These are phyloP conservation scores for Charanyca ferruginea DNA, from an alignment of 2,888 invertebrate genomes.

Conservation along the genomic window DNA sequence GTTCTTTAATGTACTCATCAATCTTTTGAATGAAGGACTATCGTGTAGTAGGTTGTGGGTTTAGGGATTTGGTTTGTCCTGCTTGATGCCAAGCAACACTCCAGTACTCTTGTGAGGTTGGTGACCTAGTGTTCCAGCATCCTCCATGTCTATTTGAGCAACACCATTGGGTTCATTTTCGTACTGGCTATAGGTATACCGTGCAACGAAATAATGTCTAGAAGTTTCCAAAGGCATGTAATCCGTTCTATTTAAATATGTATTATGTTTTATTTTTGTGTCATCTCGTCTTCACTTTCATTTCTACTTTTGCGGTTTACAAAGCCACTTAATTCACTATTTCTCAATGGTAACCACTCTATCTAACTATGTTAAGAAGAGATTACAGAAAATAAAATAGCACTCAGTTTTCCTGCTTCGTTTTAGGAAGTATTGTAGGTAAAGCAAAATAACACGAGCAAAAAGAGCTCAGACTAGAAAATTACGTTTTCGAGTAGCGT, in stretches of 20 bases:
- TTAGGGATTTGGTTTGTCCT: not conserved
- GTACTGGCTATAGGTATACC: no score
- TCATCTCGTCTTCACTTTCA: not conserved
- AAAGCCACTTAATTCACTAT: not conserved
- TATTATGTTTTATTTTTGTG: not conserved
- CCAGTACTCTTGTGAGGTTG: not conserved
- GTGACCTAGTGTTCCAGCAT: not conserved
- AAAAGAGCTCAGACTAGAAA: constrained; percentile 18
- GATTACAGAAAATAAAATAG: constrained; percentile 10
- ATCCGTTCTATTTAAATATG: not conserved
- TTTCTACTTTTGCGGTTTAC: not conserved
- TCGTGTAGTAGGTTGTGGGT: not conserved
- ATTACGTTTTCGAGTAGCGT: constrained; percentile 40
- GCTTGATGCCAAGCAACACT: no score
- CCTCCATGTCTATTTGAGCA: not conserved
- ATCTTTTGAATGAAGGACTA: constrained; percentile 28
- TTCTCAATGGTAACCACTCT: not conserved
- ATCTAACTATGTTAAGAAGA: not conserved
- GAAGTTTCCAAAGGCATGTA: not conserved
- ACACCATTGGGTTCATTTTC: no score
- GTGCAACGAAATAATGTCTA: not conserved
- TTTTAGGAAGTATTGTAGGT: not conserved
- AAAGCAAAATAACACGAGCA: constrained; percentile 13
- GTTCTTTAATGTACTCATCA: constrained; percentile 7
- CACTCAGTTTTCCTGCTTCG: not conserved